Percentiles rank a stretch among this genome's conserved stretches.
These are phyloP conservation scores for Ianthella basta DNA, from an alignment of 37 sponge, comb jelly and placozoan species.

Conservation along the genomic window DNA sequence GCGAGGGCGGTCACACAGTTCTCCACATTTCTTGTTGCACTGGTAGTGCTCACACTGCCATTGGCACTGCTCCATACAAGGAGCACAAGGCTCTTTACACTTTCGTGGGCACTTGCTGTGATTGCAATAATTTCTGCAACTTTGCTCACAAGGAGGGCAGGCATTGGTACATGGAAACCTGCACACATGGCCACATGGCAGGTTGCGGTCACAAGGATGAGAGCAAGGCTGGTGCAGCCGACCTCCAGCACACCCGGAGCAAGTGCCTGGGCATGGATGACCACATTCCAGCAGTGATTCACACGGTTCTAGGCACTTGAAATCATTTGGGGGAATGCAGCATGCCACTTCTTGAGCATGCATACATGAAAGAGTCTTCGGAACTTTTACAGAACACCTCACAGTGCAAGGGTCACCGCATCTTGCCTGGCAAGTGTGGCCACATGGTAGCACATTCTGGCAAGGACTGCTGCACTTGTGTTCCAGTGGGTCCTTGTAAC, in stretches of 20 bases:
- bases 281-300: slow-evolving; percentile 61
- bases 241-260: slow-evolving; percentile 68
- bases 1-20: slow-evolving; percentile 71
- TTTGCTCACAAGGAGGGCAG: slow-evolving; percentile 75
- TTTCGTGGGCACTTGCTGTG: slow-evolving; percentile 75
- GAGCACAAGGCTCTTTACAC: slow-evolving; percentile 76
- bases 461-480: slow-evolving; percentile 61
- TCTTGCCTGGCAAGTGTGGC: slow-evolving; percentile 62
- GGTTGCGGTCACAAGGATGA: slow-evolving; percentile 61
- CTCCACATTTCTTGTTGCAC: slow-evolving; percentile 79
- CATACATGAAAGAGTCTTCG: slow-evolving; percentile 61
- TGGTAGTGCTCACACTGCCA: slow-evolving; percentile 79
- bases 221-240: slow-evolving; percentile 72
- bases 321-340: neutral
- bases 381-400: slow-evolving; percentile 37
- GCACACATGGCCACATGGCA: slow-evolving; percentile 87
- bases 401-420: slow-evolving; percentile 76
- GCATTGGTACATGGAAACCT: slow-evolving; percentile 59
- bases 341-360: slow-evolving; percentile 56
- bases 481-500: slow-evolving; percentile 34
- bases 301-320: slow-evolving; percentile 55
- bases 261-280: slow-evolving; percentile 75
- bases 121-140: slow-evolving; percentile 72
- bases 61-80: slow-evolving; percentile 77
- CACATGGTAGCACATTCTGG: slow-evolving; percentile 54